Percentiles rank a stretch among this genome's conserved stretches.
These are phyloP conservation scores for Hippasteria phrygiana DNA, from an alignment of 53 echinoderm and acorn worm species.

Conservation along the genomic window DNA sequence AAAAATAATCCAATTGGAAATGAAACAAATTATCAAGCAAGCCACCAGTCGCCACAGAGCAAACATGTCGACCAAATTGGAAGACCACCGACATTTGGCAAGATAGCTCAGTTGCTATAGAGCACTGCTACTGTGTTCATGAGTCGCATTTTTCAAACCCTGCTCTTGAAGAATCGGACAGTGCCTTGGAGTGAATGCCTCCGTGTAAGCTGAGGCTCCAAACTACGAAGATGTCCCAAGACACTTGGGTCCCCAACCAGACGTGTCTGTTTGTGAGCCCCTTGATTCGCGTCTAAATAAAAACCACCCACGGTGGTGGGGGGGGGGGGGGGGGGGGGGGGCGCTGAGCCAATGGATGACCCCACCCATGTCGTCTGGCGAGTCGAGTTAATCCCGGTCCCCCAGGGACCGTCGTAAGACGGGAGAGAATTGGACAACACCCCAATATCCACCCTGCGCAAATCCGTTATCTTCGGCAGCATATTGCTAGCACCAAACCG, in stretches of 20 bases:
- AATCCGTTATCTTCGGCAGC: constrained; percentile 51
- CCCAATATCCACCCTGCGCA: constrained; percentile 17
- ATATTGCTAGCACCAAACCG: constrained; percentile 25
- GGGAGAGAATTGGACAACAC: constrained; percentile 46
- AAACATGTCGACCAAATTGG: too few relatives aligned
- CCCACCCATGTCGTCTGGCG: constrained; percentile 63
- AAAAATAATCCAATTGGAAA: too few relatives aligned
- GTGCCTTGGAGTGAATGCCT: too few relatives aligned
- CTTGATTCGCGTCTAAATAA: constrained; percentile 34
- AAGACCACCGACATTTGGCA: too few relatives aligned
- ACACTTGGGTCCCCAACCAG: constrained; percentile 19
- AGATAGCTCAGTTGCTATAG: too few relatives aligned
- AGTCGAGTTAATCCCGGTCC: constrained; percentile 30
- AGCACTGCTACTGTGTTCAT: too few relatives aligned
- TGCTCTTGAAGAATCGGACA: too few relatives aligned
- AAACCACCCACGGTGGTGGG: constrained; percentile 12
- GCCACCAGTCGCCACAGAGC: too few relatives aligned
- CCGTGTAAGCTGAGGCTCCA: too few relatives aligned
- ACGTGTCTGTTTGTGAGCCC: neutral
- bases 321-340: neutral
- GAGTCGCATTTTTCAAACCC: too few relatives aligned
- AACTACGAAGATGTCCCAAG: too few relatives aligned
- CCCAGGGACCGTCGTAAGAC: neutral
- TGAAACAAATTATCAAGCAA: too few relatives aligned
- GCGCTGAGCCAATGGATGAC: neutral